Conservation (phyloP, 2,888 invertebrate genomes). For the Argyresthia goedartella region DNA sequence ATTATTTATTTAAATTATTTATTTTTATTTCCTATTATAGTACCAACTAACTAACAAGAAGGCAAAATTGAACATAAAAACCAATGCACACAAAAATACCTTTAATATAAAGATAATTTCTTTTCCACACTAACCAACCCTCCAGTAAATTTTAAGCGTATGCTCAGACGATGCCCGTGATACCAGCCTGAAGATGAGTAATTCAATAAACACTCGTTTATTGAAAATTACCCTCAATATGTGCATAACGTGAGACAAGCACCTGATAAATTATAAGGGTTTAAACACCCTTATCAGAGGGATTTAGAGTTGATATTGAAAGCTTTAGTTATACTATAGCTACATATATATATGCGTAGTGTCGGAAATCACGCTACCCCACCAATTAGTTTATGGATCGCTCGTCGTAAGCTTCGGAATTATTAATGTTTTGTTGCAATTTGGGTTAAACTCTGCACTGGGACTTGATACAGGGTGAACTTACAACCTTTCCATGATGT, state of each 20-base stretch:
- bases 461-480: too few species aligned
- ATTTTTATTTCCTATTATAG: background rate
- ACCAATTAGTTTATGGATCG: background rate
- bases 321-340: too few species aligned
- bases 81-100: background rate
- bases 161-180: slow-evolving; percentile 6
- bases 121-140: background rate
- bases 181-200: slow-evolving; percentile 17
- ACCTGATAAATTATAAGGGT: background rate
- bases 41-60: background rate
- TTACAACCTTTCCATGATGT: too few species aligned
- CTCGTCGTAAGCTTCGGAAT: background rate
- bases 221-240: slow-evolving; percentile 9
- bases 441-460: too few species aligned
- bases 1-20: too few species aligned
- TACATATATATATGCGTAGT: too few species aligned
- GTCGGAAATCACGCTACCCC: too few species aligned
- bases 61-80: background rate
- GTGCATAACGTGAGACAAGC: background rate
- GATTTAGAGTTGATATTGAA: too few species aligned
- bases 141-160: background rate
- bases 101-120: background rate
- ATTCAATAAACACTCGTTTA: slow-evolving; percentile 11
- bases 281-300: background rate
- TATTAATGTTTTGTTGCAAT: too few species aligned